Base-by-base conservation (phyloP, 2,888 invertebrate genomes). In the Trachelus iudaicus region DNA sequence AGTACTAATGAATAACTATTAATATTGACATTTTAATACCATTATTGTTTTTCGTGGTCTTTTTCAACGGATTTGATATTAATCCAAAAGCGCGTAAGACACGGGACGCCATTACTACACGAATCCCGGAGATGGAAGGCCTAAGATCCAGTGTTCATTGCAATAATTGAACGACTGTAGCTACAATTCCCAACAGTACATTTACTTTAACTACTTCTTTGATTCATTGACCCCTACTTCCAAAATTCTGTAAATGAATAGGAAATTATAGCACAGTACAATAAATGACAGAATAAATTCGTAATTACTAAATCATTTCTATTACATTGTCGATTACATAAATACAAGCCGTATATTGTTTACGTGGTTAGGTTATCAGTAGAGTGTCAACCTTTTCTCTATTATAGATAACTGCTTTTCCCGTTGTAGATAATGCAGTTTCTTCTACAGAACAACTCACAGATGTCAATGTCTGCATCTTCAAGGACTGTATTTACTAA, bases 101-200 rank as follows among this genome's bases (percentile, higher is more conserved):
- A 68, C 82, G 81, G 76, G 76, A 83, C 34, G 89, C 85, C 90
- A 90, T 90, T 82, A 77, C 82, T 78, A 33, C 77, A 69, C 2
- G 23, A 23, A 6, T 23, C 56, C 56, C 23, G 1, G 9, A 56
- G 56, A 23, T 6, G 23, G 23, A 56, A 56, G 56, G 23, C 23
- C 56, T 23, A 56, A 23, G 56, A 56, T 56, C 23, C 56, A 56
- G 9, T 56, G 23, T 56, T 23, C 56, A 56, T 56, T 56, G 23
- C 23, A 9, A 56, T 23, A 23, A 56, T 9, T 9, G 56, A 9
- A 23, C 56, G 23, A 56, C 23, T 23, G 23, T 23, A 23, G 9
- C 9, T 56, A 23, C 23, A 56, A 23, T 56, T 56, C 9, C 56
- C 23, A 6, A 56, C 40, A 40, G 15, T 40, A 40, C 9, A 56